Conservation (phyloP, 2,888 invertebrate species). For the Vandiemenella viatica region DNA sequence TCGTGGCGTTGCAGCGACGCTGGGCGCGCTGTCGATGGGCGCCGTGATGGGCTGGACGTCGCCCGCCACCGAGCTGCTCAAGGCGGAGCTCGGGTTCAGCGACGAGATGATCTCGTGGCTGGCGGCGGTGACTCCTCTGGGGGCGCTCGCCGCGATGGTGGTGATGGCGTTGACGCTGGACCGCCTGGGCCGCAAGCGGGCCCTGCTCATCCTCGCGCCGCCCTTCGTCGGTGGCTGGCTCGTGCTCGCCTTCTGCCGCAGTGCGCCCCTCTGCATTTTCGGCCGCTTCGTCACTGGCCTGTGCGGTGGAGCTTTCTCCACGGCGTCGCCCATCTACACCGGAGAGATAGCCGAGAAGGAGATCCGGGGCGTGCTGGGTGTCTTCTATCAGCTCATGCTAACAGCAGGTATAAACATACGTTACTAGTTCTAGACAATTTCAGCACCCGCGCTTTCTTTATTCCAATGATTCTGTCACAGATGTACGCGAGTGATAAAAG, state of each 20-base stretch:
- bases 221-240: not conserved
- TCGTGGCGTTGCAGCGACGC: not conserved
- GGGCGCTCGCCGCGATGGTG: not conserved
- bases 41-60: not conserved
- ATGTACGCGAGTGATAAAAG: no score
- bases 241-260: not conserved
- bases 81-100: not conserved
- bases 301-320: not conserved
- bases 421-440: no score
- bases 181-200: not conserved
- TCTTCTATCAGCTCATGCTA: constrained; percentile 75
- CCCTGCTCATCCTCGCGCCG: not conserved
- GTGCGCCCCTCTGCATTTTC: not conserved
- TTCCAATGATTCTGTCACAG: no score
- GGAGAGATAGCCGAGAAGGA: constrained; percentile 74
- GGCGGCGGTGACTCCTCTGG: not conserved
- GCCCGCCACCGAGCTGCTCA: not conserved
- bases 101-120: not conserved
- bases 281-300: not conserved
- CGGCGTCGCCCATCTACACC: constrained; percentile 60
- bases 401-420: no score
- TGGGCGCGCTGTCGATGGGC: not conserved
- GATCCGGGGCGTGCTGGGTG: constrained; percentile 69
- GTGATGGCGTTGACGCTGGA: not conserved
- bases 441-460: no score